These are phyloP conservation scores for Pseudomyrmex cubaensis DNA, from an alignment of 1,140 invertebrate species.

Conservation along the genomic window DNA sequence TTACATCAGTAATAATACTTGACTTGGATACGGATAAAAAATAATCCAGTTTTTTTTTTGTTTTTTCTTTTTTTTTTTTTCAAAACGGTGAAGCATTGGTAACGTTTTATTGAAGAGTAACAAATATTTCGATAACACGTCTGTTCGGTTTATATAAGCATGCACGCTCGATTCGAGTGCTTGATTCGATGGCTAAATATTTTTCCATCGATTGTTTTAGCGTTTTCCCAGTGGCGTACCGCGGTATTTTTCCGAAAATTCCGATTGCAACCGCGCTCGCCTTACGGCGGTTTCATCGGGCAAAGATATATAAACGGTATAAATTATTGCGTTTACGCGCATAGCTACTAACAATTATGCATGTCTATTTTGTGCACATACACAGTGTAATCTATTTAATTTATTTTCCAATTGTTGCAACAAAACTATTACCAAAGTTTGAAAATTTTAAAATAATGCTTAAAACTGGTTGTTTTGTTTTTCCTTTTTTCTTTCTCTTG, in stretches of 20 bases:
- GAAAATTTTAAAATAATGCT: neutral
- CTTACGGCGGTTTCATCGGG: conserved; percentile 9
- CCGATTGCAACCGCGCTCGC: neutral
- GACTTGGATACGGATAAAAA: conserved; percentile 5
- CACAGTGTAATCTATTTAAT: neutral
- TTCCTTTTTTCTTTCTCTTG: too few species aligned
- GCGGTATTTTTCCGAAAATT: conserved; percentile 3
- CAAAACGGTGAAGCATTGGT: neutral
- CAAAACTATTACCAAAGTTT: neutral
- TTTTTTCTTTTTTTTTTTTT: too few species aligned
- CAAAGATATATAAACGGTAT: neutral
- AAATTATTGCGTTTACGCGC: neutral
- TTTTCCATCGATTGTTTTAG: conserved; percentile 28
- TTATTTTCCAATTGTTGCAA: neutral
- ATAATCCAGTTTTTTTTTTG: neutral
- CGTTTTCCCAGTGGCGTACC: neutral
- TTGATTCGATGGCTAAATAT: conserved; percentile 43
- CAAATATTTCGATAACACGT: conserved; percentile 26
- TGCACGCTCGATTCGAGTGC: neutral
- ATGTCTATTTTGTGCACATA: neutral
- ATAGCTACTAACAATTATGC: neutral
- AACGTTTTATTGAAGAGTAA: conserved; percentile 42
- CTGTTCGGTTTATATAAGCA: conserved; percentile 29
- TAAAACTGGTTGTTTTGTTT: neutral
- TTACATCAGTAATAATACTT: neutral